Percentiles rank a stretch among this genome's conserved stretches.
Evolutionary conservation across 2,888 invertebrate species (phyloP).

Genomic region (Pristionchus japonicus): DNA sequence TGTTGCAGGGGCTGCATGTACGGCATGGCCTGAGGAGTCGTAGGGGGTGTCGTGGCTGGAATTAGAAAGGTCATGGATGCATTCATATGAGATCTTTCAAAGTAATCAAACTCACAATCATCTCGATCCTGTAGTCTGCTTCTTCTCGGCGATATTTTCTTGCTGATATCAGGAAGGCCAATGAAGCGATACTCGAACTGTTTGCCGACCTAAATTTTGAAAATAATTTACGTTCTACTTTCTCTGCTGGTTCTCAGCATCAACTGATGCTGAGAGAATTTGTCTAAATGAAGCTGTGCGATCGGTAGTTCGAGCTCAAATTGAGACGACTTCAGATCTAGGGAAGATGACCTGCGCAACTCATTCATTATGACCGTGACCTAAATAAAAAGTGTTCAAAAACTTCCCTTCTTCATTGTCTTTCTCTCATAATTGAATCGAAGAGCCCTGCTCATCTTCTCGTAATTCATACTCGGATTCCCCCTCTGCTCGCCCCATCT

Average conservation of each 20-base stretch:
- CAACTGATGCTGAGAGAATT: neutral
- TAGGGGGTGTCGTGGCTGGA: neutral
- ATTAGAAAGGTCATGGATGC: neutral
- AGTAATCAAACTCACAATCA: neutral
- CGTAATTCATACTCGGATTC: neutral
- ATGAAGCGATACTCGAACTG: conserved; percentile 3
- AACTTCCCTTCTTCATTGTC: neutral
- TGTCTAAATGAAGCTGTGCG: neutral
- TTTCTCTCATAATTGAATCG: conserved; percentile 7
- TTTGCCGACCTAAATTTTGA: neutral
- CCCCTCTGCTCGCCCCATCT: conserved; percentile 4
- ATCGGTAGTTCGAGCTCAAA: neutral
- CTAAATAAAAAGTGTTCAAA: neutral
- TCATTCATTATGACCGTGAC: neutral
- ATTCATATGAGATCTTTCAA: neutral
- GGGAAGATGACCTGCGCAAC: neutral
- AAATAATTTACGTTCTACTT: neutral
- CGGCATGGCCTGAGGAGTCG: neutral
- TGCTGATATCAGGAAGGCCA: neutral
- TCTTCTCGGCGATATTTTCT: neutral
- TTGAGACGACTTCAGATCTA: neutral
- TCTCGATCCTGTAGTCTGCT: neutral
- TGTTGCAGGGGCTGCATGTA: neutral
- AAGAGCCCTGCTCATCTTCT: conserved; percentile 14
- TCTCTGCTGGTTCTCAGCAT: neutral